A percentile compares a stretch with the other conserved stretches of the same genome.
Evolutionary conservation across 2,797 vertebrate species (phyloP).

Genomic region (Bradypodion ventrale): DNA sequence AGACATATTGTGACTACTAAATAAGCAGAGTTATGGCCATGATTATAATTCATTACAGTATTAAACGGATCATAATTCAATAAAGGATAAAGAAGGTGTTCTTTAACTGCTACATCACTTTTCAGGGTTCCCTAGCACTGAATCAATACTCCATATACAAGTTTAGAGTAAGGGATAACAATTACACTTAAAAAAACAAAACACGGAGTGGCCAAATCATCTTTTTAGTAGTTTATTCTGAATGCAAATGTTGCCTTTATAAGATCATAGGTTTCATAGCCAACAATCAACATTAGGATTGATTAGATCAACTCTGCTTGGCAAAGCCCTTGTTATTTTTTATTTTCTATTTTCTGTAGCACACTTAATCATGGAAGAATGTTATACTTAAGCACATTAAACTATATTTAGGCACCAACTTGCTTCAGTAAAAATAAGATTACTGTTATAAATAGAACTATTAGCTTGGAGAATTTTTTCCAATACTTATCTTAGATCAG

Average conservation of each 20-base stretch:
- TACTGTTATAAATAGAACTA: background rate
- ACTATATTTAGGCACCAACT: background rate
- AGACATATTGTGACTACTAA: too few relatives aligned
- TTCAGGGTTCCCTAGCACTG: background rate
- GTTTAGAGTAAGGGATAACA: background rate
- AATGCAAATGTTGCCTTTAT: constrained; percentile 1
- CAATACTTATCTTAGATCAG: background rate
- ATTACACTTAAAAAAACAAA: too few relatives aligned
- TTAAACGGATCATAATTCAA: background rate
- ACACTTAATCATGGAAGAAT: constrained; percentile 3
- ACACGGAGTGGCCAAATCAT: background rate
- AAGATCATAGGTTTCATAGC: background rate
- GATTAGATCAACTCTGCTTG: background rate
- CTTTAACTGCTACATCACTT: background rate
- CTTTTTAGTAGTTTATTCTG: background rate
- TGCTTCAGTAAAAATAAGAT: background rate
- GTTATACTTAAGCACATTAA: background rate
- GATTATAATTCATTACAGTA: background rate
- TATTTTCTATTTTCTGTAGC: constrained; percentile 11
- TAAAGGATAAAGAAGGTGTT: background rate
- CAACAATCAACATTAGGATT: background rate
- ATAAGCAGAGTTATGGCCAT: background rate
- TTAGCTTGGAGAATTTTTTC: background rate
- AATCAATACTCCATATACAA: background rate
- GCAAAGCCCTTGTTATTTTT: background rate